Percentiles rank a stretch among this genome's conserved stretches.
Conservation (phyloP, 2,888 invertebrate genomes). For the Podotricha telesiphe region DNA sequence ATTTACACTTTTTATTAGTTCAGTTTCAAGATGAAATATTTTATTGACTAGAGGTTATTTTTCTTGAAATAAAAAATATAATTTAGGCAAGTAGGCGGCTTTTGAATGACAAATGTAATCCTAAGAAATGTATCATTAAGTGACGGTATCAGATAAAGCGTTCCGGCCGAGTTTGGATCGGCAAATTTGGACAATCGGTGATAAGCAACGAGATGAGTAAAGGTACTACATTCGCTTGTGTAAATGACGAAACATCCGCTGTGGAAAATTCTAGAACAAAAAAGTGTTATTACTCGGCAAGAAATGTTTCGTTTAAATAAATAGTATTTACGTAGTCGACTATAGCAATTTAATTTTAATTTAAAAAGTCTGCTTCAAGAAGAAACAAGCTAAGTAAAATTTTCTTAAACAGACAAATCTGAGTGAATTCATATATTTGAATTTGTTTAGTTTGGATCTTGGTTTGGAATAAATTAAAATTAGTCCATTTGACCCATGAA, state of each 20-base stretch:
- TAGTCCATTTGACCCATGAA: conserved; percentile 30
- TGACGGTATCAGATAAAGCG: conserved; percentile 56
- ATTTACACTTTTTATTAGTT: neutral
- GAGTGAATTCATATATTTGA: conserved; percentile 3
- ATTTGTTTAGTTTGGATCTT: neutral
- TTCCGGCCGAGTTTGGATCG: conserved; percentile 66
- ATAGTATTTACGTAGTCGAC: neutral
- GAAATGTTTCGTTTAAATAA: neutral
- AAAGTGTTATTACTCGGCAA: neutral
- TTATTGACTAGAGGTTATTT: neutral
- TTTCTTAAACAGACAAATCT: neutral
- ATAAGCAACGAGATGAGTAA: conserved; percentile 61
- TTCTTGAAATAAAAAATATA: neutral
- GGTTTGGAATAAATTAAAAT: conserved; percentile 23
- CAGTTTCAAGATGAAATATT: neutral
- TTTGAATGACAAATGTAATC: conserved; percentile 19
- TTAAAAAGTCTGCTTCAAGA: too few relatives aligned
- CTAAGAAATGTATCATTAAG: conserved; percentile 28
- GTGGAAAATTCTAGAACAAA: conserved; percentile 31
- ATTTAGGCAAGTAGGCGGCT: neutral
- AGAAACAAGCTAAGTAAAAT: too few relatives aligned
- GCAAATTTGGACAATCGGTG: conserved; percentile 62
- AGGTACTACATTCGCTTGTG: conserved; percentile 36
- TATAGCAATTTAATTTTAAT: neutral
- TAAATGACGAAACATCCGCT: conserved; percentile 39